A percentile compares a stretch with the other conserved stretches of the same genome.
Evolutionary conservation across 2,888 invertebrate genomes (phyloP).

Genomic region (Druceiella hillmani): DNA sequence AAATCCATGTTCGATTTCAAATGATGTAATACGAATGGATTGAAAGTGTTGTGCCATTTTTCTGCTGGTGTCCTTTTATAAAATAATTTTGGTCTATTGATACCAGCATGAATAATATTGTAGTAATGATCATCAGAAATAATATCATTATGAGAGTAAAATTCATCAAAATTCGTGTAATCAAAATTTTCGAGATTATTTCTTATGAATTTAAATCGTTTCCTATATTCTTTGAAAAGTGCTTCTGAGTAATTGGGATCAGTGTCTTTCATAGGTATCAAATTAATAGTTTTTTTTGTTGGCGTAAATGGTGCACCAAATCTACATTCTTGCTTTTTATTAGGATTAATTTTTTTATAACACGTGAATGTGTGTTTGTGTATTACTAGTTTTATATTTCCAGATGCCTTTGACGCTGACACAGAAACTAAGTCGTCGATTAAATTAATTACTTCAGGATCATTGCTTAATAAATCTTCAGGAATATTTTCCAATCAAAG

Average conservation of each 20-base stretch:
- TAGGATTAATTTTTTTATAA: constrained; percentile 26
- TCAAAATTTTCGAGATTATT: constrained; percentile 27
- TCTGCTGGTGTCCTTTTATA: constrained; percentile 28
- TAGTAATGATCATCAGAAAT: constrained; percentile 27
- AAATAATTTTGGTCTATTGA: constrained; percentile 30
- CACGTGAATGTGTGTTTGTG: constrained; percentile 29
- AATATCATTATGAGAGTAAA: constrained; percentile 27
- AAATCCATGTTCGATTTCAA: constrained; percentile 33
- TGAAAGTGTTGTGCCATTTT: constrained; percentile 34
- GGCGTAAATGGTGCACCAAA: constrained; percentile 31
- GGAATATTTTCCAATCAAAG: constrained; percentile 24
- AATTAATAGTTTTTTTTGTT: constrained; percentile 20
- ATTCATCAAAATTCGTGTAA: constrained; percentile 26
- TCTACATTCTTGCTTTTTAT: constrained; percentile 26
- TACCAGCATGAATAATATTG: constrained; percentile 27
- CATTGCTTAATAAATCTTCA: constrained; percentile 22
- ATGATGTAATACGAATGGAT: constrained; percentile 30
- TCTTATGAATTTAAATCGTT: constrained; percentile 22
- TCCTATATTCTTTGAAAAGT: constrained; percentile 23
- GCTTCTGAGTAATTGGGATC: constrained; percentile 14
- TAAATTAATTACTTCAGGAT: constrained; percentile 21
- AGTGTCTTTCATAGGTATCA: constrained; percentile 28
- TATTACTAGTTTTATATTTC: constrained; percentile 27
- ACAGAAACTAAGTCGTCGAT: constrained; percentile 27
- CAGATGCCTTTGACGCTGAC: constrained; percentile 26